Evolutionary conservation across 2,113 vertebrate genomes (phyloP).

Genomic region (Bucco capensis): DNA sequence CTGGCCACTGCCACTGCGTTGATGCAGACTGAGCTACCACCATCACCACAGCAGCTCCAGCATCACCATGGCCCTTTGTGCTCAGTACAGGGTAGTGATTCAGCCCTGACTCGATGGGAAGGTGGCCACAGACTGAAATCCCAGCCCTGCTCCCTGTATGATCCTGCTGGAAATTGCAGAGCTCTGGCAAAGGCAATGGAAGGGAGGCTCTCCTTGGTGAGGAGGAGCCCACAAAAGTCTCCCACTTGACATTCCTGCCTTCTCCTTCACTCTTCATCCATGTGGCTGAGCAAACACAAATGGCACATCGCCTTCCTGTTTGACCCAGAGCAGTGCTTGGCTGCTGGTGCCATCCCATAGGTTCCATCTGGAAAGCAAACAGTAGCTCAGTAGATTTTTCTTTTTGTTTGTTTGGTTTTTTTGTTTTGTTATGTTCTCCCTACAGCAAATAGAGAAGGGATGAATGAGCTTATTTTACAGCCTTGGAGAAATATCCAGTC

Average conservation of each 20-base stretch:
- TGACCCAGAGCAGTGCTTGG: not conserved
- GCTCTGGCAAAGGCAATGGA: not conserved
- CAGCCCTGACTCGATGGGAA: not conserved
- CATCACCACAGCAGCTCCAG: not conserved
- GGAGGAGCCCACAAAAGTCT: not conserved
- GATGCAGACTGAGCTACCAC: not conserved
- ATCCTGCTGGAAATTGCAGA: not conserved
- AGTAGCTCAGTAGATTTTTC: not conserved
- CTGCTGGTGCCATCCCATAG: not conserved
- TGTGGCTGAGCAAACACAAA: not conserved
- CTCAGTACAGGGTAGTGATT: not conserved
- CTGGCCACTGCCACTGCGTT: accelerated
- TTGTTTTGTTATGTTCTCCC: not conserved
- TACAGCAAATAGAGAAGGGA: not conserved
- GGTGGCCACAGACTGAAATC: not conserved
- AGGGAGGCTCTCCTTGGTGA: not conserved
- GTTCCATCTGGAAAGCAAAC: not conserved
- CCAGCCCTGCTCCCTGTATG: not conserved
- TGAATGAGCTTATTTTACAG: constrained; percentile 46
- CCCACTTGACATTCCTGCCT: not conserved
- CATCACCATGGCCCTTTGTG: not conserved
- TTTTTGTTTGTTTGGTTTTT: not conserved
- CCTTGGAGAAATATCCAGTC: not conserved
- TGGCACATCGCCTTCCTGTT: not conserved
- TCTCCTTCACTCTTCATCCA: not conserved